phyloP scores from a whole-genome alignment of 2,888 invertebrate species.

The Himalopsyche kuldschensis region DNA sequence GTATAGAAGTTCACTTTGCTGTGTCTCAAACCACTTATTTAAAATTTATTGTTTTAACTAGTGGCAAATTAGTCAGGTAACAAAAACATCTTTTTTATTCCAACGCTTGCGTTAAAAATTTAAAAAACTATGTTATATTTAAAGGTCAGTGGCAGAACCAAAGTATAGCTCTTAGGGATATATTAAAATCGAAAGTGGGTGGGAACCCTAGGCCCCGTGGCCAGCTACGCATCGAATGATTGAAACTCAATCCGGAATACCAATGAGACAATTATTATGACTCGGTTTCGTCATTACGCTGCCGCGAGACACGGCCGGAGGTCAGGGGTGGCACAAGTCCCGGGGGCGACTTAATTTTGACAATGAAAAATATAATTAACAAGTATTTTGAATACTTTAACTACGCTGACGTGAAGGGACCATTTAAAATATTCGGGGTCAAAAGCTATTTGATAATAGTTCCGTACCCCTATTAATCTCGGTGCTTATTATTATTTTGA shows the following conservation, averaged over 20 bases:
- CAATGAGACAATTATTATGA: slow-evolving; percentile 37
- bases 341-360: neutral
- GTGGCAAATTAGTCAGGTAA: too few relatives aligned
- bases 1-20: too few relatives aligned
- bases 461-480: too few relatives aligned
- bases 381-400: too few relatives aligned
- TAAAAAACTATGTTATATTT: neutral
- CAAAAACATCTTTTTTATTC: neutral
- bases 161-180: neutral
- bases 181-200: neutral
- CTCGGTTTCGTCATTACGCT: slow-evolving; percentile 30
- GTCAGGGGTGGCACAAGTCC: neutral
- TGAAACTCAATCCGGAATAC: slow-evolving; percentile 38
- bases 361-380: too few relatives aligned
- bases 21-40: too few relatives aligned
- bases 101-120: neutral
- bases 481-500: too few relatives aligned
- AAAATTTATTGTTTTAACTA: too few relatives aligned
- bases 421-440: too few relatives aligned
- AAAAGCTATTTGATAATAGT: too few relatives aligned
- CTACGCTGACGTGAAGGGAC: too few relatives aligned
- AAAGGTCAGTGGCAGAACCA: neutral
- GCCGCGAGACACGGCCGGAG: neutral
- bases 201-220: neutral
- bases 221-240: slow-evolving; percentile 25